phyloP scores from a whole-genome alignment of 2,113 vertebrate genomes.

The Hiodon alosoides region DNA sequence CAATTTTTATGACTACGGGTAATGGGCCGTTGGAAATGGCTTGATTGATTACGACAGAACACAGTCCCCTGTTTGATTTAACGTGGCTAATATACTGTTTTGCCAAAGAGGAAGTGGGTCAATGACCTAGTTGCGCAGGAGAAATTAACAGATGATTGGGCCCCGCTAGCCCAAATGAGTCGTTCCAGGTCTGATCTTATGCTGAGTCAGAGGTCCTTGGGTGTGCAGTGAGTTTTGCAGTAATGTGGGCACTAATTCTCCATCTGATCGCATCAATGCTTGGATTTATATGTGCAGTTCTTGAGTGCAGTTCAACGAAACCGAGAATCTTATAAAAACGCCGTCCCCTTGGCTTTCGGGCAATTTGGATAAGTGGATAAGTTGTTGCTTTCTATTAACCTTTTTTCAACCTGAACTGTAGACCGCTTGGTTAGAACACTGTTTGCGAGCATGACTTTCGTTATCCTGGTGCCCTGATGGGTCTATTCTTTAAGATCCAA shows the following conservation, averaged over 20 bases:
- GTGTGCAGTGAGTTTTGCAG: not conserved
- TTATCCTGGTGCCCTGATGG: too few species aligned
- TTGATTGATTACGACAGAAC: not conserved
- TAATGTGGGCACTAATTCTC: not conserved
- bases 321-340: not conserved
- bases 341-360: not conserved
- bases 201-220: constrained; percentile 4
- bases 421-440: too few species aligned
- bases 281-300: not conserved
- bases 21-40: not conserved
- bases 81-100: not conserved
- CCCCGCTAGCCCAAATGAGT: not conserved
- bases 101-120: not conserved
- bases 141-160: not conserved
- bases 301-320: not conserved
- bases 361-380: too few species aligned
- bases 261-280: not conserved
- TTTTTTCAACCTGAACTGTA: too few species aligned
- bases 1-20: not conserved
- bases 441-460: too few species aligned
- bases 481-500: too few species aligned
- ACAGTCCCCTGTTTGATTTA: not conserved
- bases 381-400: too few species aligned
- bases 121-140: not conserved
- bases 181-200: not conserved